Evolutionary conservation across 2,888 invertebrate genomes (phyloP).

Genomic region (Macrophya annulata): DNA sequence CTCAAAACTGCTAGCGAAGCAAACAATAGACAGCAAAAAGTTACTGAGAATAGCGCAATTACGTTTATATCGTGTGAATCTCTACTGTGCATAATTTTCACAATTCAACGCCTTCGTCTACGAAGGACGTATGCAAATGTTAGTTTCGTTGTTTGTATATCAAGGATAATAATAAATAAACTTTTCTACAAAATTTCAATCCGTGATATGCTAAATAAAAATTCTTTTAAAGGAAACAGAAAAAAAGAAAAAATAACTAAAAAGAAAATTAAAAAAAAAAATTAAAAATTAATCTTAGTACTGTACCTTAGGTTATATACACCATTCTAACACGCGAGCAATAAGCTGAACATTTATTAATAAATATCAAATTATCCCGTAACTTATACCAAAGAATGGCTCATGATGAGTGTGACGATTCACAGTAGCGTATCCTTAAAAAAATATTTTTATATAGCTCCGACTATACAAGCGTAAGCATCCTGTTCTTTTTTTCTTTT

Average conservation of each 20-base stretch:
- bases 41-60: constrained; percentile 21
- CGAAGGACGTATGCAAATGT: constrained; percentile 29
- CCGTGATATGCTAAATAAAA: background rate
- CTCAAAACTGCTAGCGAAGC: background rate
- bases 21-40: constrained; percentile 27
- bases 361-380: background rate
- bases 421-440: constrained; percentile 1
- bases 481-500: too few species aligned
- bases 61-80: constrained; percentile 15
- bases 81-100: constrained; percentile 39
- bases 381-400: background rate
- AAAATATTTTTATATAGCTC: background rate
- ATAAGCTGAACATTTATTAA: background rate
- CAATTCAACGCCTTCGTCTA: constrained; percentile 44
- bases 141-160: background rate
- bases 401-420: background rate
- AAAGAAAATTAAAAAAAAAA: background rate
- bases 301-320: background rate
- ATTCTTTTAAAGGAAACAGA: background rate
- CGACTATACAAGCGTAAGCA: too few species aligned
- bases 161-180: background rate
- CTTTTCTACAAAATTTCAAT: constrained; percentile 1
- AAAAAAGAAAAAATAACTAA: background rate
- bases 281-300: background rate
- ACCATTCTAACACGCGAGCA: background rate